Evolutionary conservation across 1,140 invertebrate species (phyloP).

Genomic region (Aphelenchoides avenae): DNA sequence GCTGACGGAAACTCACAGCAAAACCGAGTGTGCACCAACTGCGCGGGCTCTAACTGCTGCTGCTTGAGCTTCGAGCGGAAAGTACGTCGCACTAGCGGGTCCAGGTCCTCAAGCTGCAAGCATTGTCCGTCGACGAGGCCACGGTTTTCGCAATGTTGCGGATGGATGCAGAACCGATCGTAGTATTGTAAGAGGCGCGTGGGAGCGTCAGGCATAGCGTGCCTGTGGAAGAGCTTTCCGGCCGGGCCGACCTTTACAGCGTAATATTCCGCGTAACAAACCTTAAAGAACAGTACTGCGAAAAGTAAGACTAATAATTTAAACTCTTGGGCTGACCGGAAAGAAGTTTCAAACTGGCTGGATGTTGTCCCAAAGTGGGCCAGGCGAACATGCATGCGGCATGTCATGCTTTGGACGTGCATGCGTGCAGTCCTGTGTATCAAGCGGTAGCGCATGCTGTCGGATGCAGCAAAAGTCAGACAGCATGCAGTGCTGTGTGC

Average conservation of each 20-base stretch:
- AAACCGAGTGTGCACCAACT: conserved; percentile 11
- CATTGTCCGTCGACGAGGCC: conserved; percentile 7
- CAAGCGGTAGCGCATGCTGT: neutral
- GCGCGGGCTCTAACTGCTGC: conserved; percentile 11
- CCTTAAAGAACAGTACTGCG: no score
- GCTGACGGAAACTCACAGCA: no score
- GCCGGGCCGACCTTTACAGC: neutral
- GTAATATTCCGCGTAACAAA: conserved; percentile 10
- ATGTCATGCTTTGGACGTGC: neutral
- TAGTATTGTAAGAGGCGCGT: conserved; percentile 9
- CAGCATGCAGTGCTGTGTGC: no score
- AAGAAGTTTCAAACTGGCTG: neutral
- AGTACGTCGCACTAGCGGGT: conserved; percentile 4
- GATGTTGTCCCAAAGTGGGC: neutral
- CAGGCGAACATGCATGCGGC: neutral
- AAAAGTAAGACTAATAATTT: neutral
- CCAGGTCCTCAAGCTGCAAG: conserved; percentile 4
- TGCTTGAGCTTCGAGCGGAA: conserved; percentile 11
- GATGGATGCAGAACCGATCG: conserved; percentile 20
- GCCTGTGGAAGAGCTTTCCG: no score
- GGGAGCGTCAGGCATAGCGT: no score
- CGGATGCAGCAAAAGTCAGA: no score
- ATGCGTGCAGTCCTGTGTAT: neutral
- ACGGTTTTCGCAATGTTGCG: conserved; percentile 7
- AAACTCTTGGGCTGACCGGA: neutral